These are phyloP conservation scores for Chaetura pelagica DNA, from an alignment of 2,113 vertebrate genomes.

Conservation along the genomic window DNA sequence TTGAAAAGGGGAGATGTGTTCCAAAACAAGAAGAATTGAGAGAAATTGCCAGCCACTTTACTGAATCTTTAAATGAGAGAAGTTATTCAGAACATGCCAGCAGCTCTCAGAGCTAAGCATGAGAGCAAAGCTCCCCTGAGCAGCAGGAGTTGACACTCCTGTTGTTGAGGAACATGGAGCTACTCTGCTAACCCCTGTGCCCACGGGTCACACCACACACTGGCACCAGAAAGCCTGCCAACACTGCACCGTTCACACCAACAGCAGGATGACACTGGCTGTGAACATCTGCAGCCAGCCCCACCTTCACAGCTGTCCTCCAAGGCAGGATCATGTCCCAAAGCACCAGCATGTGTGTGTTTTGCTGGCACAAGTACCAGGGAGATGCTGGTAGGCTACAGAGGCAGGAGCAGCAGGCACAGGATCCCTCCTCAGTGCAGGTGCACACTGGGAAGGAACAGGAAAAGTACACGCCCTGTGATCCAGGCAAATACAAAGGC, in stretches of 20 bases:
- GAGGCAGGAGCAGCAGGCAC: not conserved
- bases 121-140: not conserved
- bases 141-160: not conserved
- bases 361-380: not conserved
- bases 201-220: accelerated
- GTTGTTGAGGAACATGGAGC: not conserved
- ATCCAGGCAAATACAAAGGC: not conserved
- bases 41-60: not conserved
- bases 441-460: not conserved
- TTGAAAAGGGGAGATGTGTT: not conserved
- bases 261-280: accelerated
- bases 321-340: not conserved
- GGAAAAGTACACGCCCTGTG: not conserved
- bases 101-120: accelerated
- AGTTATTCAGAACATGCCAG: not conserved
- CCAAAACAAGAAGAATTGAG: not conserved
- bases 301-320: not conserved
- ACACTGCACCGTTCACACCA: accelerated
- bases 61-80: not conserved
- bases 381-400: not conserved
- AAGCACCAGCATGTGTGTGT: accelerated
- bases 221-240: not conserved
- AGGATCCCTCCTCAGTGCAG: not conserved
- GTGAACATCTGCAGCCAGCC: not conserved
- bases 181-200: not conserved